These are phyloP conservation scores for Craseonycteris thonglongyai DNA, from an alignment of 2,113 vertebrate species.

Conservation along the genomic window DNA sequence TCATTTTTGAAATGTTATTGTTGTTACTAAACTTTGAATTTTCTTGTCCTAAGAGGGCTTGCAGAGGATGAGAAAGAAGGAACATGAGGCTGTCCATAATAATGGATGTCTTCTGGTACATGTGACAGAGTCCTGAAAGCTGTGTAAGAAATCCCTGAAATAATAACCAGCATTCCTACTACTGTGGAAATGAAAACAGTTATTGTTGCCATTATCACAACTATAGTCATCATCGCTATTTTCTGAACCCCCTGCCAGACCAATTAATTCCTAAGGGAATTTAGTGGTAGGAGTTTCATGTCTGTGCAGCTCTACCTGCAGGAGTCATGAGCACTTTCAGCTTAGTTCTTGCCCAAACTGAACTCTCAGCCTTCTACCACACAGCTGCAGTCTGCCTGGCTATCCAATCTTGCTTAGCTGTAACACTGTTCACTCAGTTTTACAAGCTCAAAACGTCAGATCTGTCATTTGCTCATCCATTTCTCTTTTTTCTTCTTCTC, in stretches of 20 bases:
- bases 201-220: slow-evolving; percentile 21
- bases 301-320: not conserved
- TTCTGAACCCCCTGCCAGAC: not conserved
- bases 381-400: too few species aligned
- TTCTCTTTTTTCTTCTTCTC: not conserved
- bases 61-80: not conserved
- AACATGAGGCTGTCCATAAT: not conserved
- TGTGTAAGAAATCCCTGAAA: slow-evolving; percentile 35
- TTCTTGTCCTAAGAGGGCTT: not conserved
- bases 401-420: not conserved
- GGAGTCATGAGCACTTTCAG: not conserved
- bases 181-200: slow-evolving; percentile 16
- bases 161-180: not conserved
- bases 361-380: not conserved
- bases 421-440: not conserved
- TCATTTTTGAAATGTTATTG: slow-evolving; percentile 2
- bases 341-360: not conserved
- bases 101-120: not conserved
- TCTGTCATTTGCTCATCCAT: not conserved
- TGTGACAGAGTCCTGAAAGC: not conserved
- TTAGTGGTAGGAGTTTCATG: not conserved
- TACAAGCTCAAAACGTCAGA: not conserved
- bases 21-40: not conserved
- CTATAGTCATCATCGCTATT: not conserved
- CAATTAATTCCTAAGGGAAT: not conserved